phyloP scores from a whole-genome alignment of 2,113 vertebrate genomes.

The Cottus gobio region DNA sequence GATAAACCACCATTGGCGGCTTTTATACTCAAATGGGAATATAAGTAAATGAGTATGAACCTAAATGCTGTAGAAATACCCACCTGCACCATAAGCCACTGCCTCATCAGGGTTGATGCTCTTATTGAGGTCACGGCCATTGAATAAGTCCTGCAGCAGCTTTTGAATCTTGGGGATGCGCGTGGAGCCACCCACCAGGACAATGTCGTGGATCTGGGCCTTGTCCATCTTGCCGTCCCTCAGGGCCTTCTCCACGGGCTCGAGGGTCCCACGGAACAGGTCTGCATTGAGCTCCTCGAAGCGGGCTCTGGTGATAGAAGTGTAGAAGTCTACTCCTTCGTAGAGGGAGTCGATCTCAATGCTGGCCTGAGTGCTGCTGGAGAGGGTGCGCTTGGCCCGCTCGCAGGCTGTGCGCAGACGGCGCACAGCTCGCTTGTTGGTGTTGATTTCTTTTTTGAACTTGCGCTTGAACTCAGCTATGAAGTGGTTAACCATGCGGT shows the following conservation, averaged over 20 bases:
- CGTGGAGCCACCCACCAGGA: conserved; percentile 93
- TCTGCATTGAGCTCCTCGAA: conserved; percentile 94
- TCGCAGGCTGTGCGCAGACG: conserved; percentile 91
- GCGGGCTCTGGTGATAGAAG: conserved; percentile 91
- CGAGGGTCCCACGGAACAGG: conserved; percentile 91
- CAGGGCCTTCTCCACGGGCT: conserved; percentile 92
- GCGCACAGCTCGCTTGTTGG: conserved; percentile 90
- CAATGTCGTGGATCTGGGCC: conserved; percentile 91
- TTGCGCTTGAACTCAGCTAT: conserved; percentile 92
- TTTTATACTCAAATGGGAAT: background rate
- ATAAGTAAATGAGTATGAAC: background rate
- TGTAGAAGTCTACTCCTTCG: conserved; percentile 92
- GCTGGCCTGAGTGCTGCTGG: conserved; percentile 93
- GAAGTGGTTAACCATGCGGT: conserved; percentile 92
- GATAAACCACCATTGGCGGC: background rate
- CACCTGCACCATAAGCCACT: conserved; percentile 91
- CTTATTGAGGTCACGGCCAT: conserved; percentile 92
- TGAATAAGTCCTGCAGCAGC: conserved; percentile 92
- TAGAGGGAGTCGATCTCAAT: conserved; percentile 93
- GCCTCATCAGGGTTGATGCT: conserved; percentile 95
- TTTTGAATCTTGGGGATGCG: conserved; percentile 94
- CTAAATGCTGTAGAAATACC: background rate
- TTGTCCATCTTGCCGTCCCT: conserved; percentile 92
- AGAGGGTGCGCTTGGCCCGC: conserved; percentile 92
- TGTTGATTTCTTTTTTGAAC: conserved; percentile 91